Evolutionary conservation across 1,140 invertebrate genomes (phyloP).

Genomic region (Apis mellifera): DNA sequence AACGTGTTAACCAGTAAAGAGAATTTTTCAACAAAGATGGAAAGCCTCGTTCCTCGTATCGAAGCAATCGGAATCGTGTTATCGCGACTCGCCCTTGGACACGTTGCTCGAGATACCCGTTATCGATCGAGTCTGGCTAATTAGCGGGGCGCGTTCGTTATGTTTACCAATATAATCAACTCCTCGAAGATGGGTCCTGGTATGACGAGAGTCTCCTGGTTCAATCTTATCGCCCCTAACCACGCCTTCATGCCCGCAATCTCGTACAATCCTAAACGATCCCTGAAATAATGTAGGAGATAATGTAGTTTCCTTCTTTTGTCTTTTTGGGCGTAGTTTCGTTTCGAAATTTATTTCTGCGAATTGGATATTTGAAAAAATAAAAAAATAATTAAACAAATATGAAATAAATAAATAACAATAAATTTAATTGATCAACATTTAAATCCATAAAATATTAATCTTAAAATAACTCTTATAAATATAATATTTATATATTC

Average conservation of each 20-base stretch:
- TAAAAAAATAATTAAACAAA: too few species aligned
- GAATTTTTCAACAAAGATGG: too few species aligned
- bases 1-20: not conserved
- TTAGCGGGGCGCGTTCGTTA: constrained; percentile 53
- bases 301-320: not conserved
- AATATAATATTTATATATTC: too few species aligned
- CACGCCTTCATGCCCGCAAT: constrained; percentile 72
- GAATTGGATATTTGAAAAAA: too few species aligned
- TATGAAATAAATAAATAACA: too few species aligned
- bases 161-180: constrained; percentile 69
- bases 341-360: not conserved
- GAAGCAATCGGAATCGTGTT: not conserved
- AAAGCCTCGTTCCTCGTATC: not conserved
- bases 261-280: constrained; percentile 73
- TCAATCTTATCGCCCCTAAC: constrained; percentile 73
- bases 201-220: constrained; percentile 71
- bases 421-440: too few species aligned
- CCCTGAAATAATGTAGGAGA: constrained; percentile 64
- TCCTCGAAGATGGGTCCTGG: constrained; percentile 69
- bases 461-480: too few species aligned
- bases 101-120: constrained; percentile 49
- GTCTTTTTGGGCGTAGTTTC: not conserved
- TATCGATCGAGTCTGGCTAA: constrained; percentile 55
- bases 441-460: too few species aligned
- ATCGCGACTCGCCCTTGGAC: constrained; percentile 15